A percentile compares a stretch with the other conserved stretches of the same genome.
Evolutionary conservation across 2,113 vertebrate species (phyloP).

Genomic region (Rutilus rutilus): DNA sequence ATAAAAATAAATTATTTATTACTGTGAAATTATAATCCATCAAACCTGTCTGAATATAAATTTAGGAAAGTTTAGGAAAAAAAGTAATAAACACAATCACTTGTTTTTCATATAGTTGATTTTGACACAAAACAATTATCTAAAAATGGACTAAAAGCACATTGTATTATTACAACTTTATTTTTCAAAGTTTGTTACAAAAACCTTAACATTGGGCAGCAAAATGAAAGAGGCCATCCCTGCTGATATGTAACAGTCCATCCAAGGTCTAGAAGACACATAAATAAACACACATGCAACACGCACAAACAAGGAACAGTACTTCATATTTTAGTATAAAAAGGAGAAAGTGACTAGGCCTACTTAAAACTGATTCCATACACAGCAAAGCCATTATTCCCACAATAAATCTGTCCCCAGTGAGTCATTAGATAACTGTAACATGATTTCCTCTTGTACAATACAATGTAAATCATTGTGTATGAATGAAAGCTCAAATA

Average conservation of each 20-base stretch:
- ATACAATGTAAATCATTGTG: background rate
- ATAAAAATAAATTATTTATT: too few relatives aligned
- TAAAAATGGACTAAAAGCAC: background rate
- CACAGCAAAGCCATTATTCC: conserved; percentile 26
- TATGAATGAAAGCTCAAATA: background rate
- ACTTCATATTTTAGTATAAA: conserved; percentile 61
- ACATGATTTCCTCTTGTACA: background rate
- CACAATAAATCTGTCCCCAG: background rate
- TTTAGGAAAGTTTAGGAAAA: background rate
- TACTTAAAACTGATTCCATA: conserved; percentile 58
- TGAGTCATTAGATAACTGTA: background rate
- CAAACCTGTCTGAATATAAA: background rate
- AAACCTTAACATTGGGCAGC: conserved; percentile 45
- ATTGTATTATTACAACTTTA: conserved; percentile 46
- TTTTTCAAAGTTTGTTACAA: conserved; percentile 53
- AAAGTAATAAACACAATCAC: background rate
- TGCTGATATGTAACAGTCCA: conserved; percentile 40
- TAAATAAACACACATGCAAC: conserved; percentile 63
- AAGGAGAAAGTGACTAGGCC: conserved; percentile 57
- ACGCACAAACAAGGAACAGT: conserved; percentile 69
- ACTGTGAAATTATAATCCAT: background rate
- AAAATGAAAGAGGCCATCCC: conserved; percentile 42
- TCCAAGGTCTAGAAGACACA: conserved; percentile 50
- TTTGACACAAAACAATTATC: background rate
- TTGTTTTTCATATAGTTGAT: background rate